Conservation (phyloP, 2,113 vertebrate genomes). For the Glaucidium brasilianum region DNA sequence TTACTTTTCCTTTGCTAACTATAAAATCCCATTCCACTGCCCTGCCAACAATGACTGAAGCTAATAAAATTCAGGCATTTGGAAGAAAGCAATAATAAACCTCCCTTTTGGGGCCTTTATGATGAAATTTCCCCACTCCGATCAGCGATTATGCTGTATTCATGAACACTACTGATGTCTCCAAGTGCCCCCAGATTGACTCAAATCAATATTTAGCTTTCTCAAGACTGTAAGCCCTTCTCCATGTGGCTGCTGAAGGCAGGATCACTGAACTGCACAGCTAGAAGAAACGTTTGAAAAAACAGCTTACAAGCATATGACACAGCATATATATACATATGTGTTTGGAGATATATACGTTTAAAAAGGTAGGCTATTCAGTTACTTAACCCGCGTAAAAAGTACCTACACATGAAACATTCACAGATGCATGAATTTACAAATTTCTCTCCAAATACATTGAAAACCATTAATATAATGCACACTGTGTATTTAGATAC, state of each 20-base stretch:
- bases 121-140: conserved; percentile 67
- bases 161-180: conserved; percentile 51
- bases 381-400: neutral
- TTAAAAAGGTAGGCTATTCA: neutral
- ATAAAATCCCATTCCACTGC: conserved; percentile 68
- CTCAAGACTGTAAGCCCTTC: neutral
- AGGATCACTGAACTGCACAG: neutral
- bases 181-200: conserved; percentile 53
- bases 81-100: conserved; percentile 71
- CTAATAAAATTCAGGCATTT: conserved; percentile 70
- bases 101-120: conserved; percentile 69
- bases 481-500: neutral
- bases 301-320: neutral
- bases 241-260: conserved; percentile 4
- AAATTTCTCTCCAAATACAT: neutral
- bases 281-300: conserved; percentile 1
- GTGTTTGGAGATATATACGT: fast-evolving
- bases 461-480: neutral
- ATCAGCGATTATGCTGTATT: conserved; percentile 61
- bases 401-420: neutral
- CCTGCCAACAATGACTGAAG: conserved; percentile 71
- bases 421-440: neutral
- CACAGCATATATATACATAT: neutral
- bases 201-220: conserved; percentile 65
- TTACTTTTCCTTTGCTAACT: conserved; percentile 70